Evolutionary conservation across 2,797 vertebrate genomes (phyloP).

Genomic region (Aplochiton taeniatus): DNA sequence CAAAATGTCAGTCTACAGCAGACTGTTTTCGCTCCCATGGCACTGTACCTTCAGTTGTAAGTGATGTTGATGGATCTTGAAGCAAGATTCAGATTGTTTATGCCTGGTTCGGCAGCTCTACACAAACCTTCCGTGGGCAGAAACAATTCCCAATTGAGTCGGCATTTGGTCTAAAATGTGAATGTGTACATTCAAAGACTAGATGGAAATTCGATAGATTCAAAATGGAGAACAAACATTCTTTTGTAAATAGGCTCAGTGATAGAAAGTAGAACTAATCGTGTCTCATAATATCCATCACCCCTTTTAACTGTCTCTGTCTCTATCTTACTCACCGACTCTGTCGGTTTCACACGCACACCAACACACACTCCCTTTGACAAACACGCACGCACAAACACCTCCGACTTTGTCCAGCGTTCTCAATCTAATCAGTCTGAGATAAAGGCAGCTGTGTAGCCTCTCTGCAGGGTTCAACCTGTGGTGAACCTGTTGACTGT

Average conservation of each 20-base stretch:
- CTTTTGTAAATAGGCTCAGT: background rate
- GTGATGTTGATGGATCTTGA: conserved; percentile 42
- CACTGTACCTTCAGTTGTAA: conserved; percentile 39
- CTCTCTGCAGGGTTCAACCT: conserved; percentile 37
- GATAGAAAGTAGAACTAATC: no score
- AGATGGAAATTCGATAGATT: conserved; percentile 21
- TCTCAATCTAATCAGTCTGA: conserved; percentile 38
- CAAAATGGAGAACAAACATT: background rate
- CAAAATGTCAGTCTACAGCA: conserved; percentile 30
- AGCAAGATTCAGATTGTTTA: conserved; percentile 37
- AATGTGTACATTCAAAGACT: conserved; percentile 21
- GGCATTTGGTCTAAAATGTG: background rate
- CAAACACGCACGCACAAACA: conserved; percentile 10
- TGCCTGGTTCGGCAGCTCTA: conserved; percentile 42
- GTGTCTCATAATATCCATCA: no score
- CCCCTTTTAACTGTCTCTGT: no score
- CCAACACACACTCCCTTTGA: conserved; percentile 12
- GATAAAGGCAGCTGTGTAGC: conserved; percentile 28
- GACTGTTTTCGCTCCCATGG: conserved; percentile 19
- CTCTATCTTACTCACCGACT: background rate
- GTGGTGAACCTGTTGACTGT: conserved; percentile 36
- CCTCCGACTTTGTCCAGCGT: conserved; percentile 17
- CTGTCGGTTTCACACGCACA: background rate
- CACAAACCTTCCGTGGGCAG: conserved; percentile 44
- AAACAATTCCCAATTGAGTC: conserved; percentile 34